Percentiles rank a stretch among this genome's conserved stretches.
These are phyloP conservation scores for Typhlomys cinereus DNA, from an alignment of 2,113 vertebrate species.

Conservation along the genomic window DNA sequence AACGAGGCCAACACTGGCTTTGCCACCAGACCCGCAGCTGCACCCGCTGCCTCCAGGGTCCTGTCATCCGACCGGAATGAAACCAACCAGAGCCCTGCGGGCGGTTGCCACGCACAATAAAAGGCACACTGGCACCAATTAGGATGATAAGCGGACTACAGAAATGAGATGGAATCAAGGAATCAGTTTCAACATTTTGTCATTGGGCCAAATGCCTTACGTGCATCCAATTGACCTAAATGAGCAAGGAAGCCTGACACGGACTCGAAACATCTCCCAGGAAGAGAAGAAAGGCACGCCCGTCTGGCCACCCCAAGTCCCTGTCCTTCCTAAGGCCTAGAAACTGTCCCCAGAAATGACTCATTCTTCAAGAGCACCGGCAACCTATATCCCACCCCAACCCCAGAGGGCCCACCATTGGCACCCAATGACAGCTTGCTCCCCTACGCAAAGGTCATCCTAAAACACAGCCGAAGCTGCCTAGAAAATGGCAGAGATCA, in stretches of 20 bases:
- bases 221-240: conserved; percentile 10
- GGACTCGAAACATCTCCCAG: too few species aligned
- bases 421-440: too few species aligned
- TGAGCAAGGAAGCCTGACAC: not conserved
- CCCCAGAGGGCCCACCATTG: too few species aligned
- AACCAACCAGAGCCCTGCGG: not conserved
- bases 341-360: too few species aligned
- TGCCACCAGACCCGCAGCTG: not conserved
- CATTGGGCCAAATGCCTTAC: conserved; percentile 8
- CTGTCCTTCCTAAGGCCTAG: too few species aligned
- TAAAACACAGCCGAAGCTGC: not conserved
- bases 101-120: not conserved
- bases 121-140: not conserved
- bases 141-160: conserved; percentile 2
- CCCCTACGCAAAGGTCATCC: too few species aligned
- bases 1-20: not conserved
- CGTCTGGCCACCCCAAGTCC: too few species aligned
- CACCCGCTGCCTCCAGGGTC: not conserved
- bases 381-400: too few species aligned
- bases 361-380: too few species aligned
- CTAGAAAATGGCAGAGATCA: not conserved
- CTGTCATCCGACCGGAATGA: not conserved
- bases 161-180: not conserved
- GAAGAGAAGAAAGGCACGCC: not conserved
- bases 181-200: conserved; percentile 39